Evolutionary conservation across 2,113 vertebrate species (phyloP).

Genomic region (Muntiacus reevesi): DNA sequence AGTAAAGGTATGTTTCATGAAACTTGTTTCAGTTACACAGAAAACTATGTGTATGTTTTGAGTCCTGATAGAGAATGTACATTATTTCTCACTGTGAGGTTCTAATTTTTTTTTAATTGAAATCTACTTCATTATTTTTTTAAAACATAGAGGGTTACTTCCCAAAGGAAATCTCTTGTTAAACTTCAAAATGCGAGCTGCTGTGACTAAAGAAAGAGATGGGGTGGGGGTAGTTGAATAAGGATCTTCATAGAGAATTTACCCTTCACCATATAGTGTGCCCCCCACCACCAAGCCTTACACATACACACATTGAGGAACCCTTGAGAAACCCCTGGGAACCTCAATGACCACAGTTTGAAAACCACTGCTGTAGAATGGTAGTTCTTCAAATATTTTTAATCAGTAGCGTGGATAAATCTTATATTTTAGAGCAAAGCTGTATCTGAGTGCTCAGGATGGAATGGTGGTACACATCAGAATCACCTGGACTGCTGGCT

Average conservation of each 20-base stretch:
- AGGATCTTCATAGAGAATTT: background rate
- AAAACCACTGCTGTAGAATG: background rate
- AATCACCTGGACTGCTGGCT: background rate
- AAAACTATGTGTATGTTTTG: background rate
- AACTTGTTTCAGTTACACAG: background rate
- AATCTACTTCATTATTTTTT: background rate
- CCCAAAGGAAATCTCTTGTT: background rate
- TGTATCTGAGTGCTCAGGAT: background rate
- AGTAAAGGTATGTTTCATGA: background rate
- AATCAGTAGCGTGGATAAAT: background rate
- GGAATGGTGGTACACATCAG: background rate
- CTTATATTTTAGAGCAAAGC: background rate
- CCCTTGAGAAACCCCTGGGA: background rate
- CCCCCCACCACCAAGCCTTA: rapidly evolving
- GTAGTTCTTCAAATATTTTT: background rate
- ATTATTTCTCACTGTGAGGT: background rate
- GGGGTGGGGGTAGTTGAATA: no score
- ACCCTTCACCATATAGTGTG: background rate
- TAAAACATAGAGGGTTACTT: background rate
- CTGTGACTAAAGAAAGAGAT: background rate
- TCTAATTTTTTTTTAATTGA: background rate
- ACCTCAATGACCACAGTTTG: background rate
- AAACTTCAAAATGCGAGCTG: background rate
- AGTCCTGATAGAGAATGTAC: background rate
- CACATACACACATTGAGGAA: background rate